Evolutionary conservation across 2,888 invertebrate species (phyloP), one percentile per base, ranked within the genome.

Genomic region (Perdita meconis): DNA sequence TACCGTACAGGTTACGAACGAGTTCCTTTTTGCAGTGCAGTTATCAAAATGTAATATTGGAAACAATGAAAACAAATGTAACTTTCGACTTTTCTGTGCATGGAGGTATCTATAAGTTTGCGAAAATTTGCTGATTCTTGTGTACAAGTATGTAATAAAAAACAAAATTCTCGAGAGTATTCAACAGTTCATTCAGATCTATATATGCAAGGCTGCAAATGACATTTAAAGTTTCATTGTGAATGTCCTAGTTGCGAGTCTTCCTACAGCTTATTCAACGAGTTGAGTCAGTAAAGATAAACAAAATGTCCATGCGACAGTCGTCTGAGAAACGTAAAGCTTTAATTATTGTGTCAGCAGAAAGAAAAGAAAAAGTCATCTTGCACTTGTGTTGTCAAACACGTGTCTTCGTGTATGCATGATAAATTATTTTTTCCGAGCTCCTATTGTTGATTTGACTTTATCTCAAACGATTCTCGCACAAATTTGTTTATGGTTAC

Each of bases 1-100:
- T 51, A n/a, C 8, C 30, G 10, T 6, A 38, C 40, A n/a, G 19
- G 53, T 44, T 72, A 24, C 26, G 22, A 30, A 55, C 61, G 34
- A 50, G 30, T 13, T 8, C 19, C 30, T 70, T n/a, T 22, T 12
- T 34, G 38, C 36, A 6, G 3, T 38, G 10, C 1, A 16, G n/a
- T 8, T 16, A n/a, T 38, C 13, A n/a, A n/a, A 8, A 16, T 8
- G 16, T 40, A 19, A 13, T 1, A 24, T 13, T 2, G 36, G 24
- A 47, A 24, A 38, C 34, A 22, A 19, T 50, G 36, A 38, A 59
- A 59, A 10, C 24, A 19, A n/a, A 6, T 24, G 19, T 66, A 44
- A 36, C 13, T 53, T 66, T n/a, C n/a, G 22, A 3, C 12, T 34
- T 1, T 13, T 44, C 22, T 6, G 24, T 57, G n/a, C 12, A 66